Conservation (phyloP, 2,888 invertebrate species). For the Lampropteryx suffumata region DNA sequence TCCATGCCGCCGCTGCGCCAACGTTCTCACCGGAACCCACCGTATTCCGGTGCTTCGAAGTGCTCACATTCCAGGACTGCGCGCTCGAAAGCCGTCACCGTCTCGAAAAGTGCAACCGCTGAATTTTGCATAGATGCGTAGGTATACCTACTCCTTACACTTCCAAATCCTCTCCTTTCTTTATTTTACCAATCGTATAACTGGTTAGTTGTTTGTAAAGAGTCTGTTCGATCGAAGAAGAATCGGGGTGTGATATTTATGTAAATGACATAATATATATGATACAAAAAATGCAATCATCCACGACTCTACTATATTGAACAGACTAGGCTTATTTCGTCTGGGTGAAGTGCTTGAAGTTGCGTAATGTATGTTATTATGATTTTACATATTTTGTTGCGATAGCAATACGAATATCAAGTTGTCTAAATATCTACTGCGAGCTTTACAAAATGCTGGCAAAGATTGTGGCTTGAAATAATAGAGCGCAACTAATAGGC, state of each 20-base stretch:
- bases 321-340: slow-evolving; percentile 35
- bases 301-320: too few relatives aligned
- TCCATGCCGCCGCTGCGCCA: slow-evolving; percentile 82
- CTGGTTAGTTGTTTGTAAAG: too few relatives aligned
- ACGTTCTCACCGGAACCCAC: slow-evolving; percentile 81
- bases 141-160: slow-evolving; percentile 49
- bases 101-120: slow-evolving; percentile 75
- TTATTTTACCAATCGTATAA: slow-evolving; percentile 47
- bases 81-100: slow-evolving; percentile 73
- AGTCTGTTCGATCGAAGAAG: too few relatives aligned
- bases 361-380: slow-evolving; percentile 64
- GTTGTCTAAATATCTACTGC: not conserved
- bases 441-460: slow-evolving; percentile 34
- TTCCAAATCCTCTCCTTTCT: slow-evolving; percentile 46
- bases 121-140: slow-evolving; percentile 78
- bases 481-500: slow-evolving; percentile 51
- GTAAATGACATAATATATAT: slow-evolving; percentile 46
- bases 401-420: slow-evolving; percentile 24
- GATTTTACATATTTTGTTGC: slow-evolving; percentile 51
- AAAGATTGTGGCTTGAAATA: slow-evolving; percentile 42
- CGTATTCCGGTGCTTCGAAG: slow-evolving; percentile 70
- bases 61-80: slow-evolving; percentile 79
- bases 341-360: slow-evolving; percentile 35
- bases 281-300: too few relatives aligned
- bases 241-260: too few relatives aligned